Percentiles rank a stretch among this genome's conserved stretches.
Evolutionary conservation across 1,140 invertebrate species (phyloP).

Genomic region (Acromyrmex charruanus): DNA sequence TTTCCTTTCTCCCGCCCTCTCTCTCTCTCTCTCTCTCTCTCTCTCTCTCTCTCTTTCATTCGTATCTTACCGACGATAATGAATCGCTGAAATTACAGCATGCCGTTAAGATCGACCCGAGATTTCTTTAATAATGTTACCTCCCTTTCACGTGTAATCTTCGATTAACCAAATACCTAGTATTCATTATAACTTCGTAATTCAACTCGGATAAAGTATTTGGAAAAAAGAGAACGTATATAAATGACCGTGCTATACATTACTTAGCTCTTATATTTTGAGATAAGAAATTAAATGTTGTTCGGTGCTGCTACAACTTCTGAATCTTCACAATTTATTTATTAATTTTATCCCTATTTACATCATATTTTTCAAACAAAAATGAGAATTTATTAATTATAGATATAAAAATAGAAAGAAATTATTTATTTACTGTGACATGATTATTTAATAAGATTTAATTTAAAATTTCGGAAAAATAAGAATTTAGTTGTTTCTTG

Average conservation of each 20-base stretch:
- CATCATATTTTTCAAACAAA: neutral
- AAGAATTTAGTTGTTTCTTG: neutral
- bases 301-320: neutral
- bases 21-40: constrained; percentile 10
- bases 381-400: constrained; percentile 5
- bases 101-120: constrained; percentile 36
- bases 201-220: neutral
- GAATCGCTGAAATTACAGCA: constrained; percentile 56
- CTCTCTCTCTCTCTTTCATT: constrained; percentile 34
- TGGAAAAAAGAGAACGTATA: neutral
- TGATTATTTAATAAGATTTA: neutral
- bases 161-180: constrained; percentile 14
- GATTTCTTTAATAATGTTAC: constrained; percentile 58
- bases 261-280: neutral
- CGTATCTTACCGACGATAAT: constrained; percentile 28
- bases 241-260: neutral
- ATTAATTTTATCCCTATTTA: neutral
- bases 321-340: neutral
- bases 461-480: constrained; percentile 3
- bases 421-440: neutral
- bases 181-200: neutral
- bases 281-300: too few relatives aligned
- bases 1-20: neutral
- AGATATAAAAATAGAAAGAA: neutral
- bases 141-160: constrained; percentile 32